A percentile compares a stretch with the other conserved stretches of the same genome.
These are phyloP conservation scores for Falco cherrug DNA, from an alignment of 2,797 vertebrate species.

Conservation along the genomic window DNA sequence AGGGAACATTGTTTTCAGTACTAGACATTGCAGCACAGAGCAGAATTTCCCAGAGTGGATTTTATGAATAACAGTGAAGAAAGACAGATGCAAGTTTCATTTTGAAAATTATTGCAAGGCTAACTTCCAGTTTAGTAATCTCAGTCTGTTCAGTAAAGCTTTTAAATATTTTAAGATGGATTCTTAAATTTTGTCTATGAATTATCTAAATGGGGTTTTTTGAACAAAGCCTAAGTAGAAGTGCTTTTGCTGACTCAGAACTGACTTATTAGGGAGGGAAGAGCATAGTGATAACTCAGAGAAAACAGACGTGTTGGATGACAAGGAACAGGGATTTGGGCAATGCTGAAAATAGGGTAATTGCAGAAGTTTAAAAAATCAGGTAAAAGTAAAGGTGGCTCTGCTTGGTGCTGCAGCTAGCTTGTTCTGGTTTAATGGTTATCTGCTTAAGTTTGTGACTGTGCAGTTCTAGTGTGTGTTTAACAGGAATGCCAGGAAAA, in stretches of 20 bases:
- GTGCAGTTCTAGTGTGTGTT: background rate
- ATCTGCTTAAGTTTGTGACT: background rate
- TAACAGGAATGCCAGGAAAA: background rate
- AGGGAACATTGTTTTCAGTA: background rate
- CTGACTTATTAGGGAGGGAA: background rate
- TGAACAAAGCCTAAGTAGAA: background rate
- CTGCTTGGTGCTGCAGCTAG: background rate
- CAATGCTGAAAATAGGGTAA: background rate
- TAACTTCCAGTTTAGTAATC: background rate
- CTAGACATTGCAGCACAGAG: background rate
- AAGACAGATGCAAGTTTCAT: background rate
- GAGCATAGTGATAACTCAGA: background rate
- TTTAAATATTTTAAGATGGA: background rate
- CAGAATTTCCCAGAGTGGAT: background rate
- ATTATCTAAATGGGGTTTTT: background rate
- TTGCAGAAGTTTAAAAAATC: background rate
- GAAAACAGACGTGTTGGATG: background rate
- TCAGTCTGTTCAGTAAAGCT: background rate
- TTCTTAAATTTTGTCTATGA: background rate
- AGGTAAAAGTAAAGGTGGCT: background rate
- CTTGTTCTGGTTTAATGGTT: background rate
- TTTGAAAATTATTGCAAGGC: background rate
- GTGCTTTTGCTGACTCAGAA: background rate
- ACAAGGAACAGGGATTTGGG: background rate
- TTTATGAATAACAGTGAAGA: background rate